A percentile compares a stretch with the other conserved stretches of the same genome.
Evolutionary conservation across 2,113 vertebrate species (phyloP).

Genomic region (Chascanopsetta lugubris): DNA sequence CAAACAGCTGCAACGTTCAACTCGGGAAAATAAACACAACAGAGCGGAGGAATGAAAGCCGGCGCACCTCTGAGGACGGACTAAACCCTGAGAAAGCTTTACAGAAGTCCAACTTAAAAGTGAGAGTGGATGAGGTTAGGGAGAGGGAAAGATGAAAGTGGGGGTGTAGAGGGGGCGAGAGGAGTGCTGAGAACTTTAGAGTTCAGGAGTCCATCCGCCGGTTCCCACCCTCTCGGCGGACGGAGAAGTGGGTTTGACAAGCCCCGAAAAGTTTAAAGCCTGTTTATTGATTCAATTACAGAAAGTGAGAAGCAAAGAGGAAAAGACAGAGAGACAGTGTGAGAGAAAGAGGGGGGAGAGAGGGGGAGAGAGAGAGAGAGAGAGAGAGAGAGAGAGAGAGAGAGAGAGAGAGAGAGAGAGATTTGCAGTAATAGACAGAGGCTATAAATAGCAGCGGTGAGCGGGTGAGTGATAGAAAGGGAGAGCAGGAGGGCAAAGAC

Average conservation of each 20-base stretch:
- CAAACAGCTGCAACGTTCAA: slow-evolving; percentile 24
- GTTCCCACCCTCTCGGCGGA: slow-evolving; percentile 41
- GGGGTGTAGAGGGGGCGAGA: slow-evolving; percentile 42
- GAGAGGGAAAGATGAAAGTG: slow-evolving; percentile 42
- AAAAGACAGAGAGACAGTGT: slow-evolving; percentile 28
- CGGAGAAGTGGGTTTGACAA: slow-evolving; percentile 36
- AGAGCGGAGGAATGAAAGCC: slow-evolving; percentile 2
- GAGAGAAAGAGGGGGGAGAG: slow-evolving; percentile 28
- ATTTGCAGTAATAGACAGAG: slow-evolving; percentile 34
- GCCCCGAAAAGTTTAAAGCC: slow-evolving; percentile 51
- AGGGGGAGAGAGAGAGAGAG: slow-evolving; percentile 33
- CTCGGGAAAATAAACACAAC: slow-evolving; percentile 20
- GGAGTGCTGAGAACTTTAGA: slow-evolving; percentile 53
- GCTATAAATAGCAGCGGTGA: slow-evolving; percentile 67
- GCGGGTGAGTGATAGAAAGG: slow-evolving; percentile 52
- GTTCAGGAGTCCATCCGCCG: slow-evolving; percentile 55
- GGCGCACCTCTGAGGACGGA: slow-evolving; percentile 43
- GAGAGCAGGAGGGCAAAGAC: slow-evolving; percentile 54
- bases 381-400: slow-evolving; percentile 51
- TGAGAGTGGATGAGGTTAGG: slow-evolving; percentile 45
- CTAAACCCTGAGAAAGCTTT: slow-evolving; percentile 55
- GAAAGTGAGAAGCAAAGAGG: slow-evolving; percentile 16
- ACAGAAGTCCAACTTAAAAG: slow-evolving; percentile 68
- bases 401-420: slow-evolving; percentile 47
- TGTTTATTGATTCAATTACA: slow-evolving; percentile 71